phyloP scores from a whole-genome alignment of 2,797 vertebrate genomes.

The Sebastiscus tertius region DNA sequence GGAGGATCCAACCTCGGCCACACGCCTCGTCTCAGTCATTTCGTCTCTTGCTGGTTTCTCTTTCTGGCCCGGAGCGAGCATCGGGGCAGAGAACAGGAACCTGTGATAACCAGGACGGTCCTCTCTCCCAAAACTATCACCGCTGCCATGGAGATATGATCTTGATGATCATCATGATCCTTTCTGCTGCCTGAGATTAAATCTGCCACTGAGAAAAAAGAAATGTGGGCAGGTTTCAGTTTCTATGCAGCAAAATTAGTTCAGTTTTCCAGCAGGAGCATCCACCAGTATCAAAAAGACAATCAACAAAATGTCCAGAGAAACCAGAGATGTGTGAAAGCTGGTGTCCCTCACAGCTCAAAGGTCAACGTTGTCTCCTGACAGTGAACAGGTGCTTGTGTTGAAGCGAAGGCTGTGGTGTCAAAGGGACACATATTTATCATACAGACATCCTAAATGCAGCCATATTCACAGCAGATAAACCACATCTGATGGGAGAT shows the following conservation, averaged over 20 bases:
- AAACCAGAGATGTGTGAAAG: background rate
- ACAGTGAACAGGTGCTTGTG: slow-evolving; percentile 20
- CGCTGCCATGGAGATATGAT: slow-evolving; percentile 81
- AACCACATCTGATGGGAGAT: background rate
- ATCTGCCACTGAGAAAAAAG: background rate
- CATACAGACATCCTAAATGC: background rate
- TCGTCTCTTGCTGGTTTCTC: slow-evolving; percentile 42
- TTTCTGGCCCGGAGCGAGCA: slow-evolving; percentile 52
- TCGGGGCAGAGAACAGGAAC: slow-evolving; percentile 60
- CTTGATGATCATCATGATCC: slow-evolving; percentile 83
- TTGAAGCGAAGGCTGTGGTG: background rate
- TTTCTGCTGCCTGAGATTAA: slow-evolving; percentile 31
- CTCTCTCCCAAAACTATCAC: slow-evolving; percentile 71
- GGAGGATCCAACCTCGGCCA: slow-evolving; percentile 58
- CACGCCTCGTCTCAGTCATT: slow-evolving; percentile 47
- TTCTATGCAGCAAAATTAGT: slow-evolving; percentile 7
- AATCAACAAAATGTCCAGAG: background rate
- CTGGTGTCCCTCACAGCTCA: slow-evolving; percentile 36
- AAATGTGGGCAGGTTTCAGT: background rate
- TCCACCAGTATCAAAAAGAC: background rate
- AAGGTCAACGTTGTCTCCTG: slow-evolving; percentile 25
- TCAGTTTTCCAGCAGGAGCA: slow-evolving; percentile 8
- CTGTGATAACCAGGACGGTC: slow-evolving; percentile 61
- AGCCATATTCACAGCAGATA: background rate
- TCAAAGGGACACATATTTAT: background rate